Percentiles rank a stretch among this genome's conserved stretches.
phyloP scores from a whole-genome alignment of 2,888 invertebrate species.

The Rotaria macrura region DNA sequence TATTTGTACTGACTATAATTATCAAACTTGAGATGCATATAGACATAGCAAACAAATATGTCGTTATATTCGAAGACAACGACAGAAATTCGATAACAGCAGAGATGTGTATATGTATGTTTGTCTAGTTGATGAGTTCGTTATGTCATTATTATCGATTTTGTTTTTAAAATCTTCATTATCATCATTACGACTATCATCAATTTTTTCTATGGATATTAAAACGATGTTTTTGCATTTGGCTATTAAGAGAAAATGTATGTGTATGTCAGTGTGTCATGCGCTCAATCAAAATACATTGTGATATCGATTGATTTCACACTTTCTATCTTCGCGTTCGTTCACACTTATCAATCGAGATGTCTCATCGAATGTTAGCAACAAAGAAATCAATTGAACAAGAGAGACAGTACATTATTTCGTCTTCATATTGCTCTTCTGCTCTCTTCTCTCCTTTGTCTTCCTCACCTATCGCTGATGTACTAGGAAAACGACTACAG shows the following conservation, averaged over 20 bases:
- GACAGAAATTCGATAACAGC: not conserved
- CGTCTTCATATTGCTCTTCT: not conserved
- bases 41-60: not conserved
- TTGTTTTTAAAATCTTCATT: not conserved
- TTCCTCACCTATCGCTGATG: not conserved
- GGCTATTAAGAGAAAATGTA: not conserved
- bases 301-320: not conserved
- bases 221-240: not conserved
- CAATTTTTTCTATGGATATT: not conserved
- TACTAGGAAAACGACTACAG: not conserved
- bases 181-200: not conserved
- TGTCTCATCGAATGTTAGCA: not conserved
- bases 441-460: not conserved
- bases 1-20: not conserved
- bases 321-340: not conserved
- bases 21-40: not conserved
- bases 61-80: not conserved
- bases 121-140: not conserved
- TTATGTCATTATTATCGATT: not conserved
- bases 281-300: not conserved
- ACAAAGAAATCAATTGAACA: conserved; percentile 10
- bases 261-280: not conserved
- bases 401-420: not conserved
- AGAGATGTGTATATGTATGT: not conserved
- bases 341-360: not conserved